Evolutionary conservation across 1,140 invertebrate species (phyloP).

Genomic region (Plutomurus gul): DNA sequence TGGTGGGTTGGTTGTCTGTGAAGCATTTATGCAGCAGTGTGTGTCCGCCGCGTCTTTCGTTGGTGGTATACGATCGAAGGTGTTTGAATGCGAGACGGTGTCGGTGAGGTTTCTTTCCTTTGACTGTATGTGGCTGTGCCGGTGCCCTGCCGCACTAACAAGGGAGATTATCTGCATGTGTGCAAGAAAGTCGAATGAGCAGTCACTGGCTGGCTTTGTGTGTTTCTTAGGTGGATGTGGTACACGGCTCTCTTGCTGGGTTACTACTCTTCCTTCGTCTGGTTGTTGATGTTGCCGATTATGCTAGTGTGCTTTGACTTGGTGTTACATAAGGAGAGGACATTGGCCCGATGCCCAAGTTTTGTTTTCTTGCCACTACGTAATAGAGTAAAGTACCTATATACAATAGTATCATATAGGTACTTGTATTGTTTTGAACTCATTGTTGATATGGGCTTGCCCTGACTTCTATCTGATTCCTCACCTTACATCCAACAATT

Average conservation of each 20-base stretch:
- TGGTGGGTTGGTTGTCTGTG: too few species aligned
- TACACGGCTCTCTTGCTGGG: not conserved
- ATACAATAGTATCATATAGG: too few species aligned
- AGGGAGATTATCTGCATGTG: not conserved
- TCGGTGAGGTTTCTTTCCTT: too few species aligned
- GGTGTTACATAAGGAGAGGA: conserved; percentile 34
- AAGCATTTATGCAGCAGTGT: too few species aligned
- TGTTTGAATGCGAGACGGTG: too few species aligned
- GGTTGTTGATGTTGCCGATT: not conserved
- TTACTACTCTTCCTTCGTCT: not conserved
- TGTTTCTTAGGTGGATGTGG: not conserved
- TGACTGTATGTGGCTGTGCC: not conserved
- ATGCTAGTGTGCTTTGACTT: not conserved
- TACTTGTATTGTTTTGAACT: too few species aligned
- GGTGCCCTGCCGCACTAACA: not conserved
- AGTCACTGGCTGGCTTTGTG: not conserved
- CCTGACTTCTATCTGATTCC: too few species aligned
- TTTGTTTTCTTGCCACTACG: conserved; percentile 4
- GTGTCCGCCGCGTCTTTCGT: too few species aligned
- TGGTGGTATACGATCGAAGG: too few species aligned
- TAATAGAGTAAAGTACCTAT: too few species aligned
- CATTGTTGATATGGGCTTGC: too few species aligned
- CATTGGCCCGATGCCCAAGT: conserved; percentile 47
- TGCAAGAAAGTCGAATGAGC: not conserved
- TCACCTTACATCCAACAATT: too few species aligned